A percentile compares a stretch with the other conserved stretches of the same genome.
These are phyloP conservation scores for Pelecanus crispus DNA, from an alignment of 2,113 vertebrate genomes.

Conservation along the genomic window DNA sequence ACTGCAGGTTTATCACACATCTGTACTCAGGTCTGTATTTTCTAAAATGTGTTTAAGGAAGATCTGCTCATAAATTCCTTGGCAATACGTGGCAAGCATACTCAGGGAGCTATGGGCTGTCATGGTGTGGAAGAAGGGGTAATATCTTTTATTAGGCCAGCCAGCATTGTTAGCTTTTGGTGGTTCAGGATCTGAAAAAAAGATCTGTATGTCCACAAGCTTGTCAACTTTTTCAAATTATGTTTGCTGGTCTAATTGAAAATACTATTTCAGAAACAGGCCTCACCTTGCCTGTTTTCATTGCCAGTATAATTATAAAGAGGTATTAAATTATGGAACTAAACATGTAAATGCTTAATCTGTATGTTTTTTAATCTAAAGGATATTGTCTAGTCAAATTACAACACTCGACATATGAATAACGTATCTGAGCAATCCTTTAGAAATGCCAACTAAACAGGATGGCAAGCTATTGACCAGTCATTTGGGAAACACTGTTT, in stretches of 20 bases:
- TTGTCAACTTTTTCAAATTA: neutral
- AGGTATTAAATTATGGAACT: neutral
- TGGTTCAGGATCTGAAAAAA: neutral
- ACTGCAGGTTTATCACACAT: neutral
- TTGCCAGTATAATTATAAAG: neutral
- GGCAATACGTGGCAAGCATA: neutral
- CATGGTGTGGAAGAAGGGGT: neutral
- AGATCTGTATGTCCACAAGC: neutral
- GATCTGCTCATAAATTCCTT: neutral
- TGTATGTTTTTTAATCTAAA: accelerated
- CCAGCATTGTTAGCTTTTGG: neutral
- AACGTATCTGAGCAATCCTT: neutral
- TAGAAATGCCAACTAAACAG: neutral
- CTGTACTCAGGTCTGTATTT: neutral
- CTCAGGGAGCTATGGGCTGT: neutral
- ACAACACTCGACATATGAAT: neutral
- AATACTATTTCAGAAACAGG: neutral
- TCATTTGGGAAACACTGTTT: neutral
- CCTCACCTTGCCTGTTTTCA: neutral
- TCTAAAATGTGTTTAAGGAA: neutral
- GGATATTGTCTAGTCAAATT: neutral
- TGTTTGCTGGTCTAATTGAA: neutral
- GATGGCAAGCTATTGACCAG: neutral
- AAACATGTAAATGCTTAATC: neutral
- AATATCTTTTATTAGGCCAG: neutral